A percentile compares a stretch with the other conserved stretches of the same genome.
Conservation (phyloP, 2,113 vertebrate genomes). For the Urocynchramus pylzowi region DNA sequence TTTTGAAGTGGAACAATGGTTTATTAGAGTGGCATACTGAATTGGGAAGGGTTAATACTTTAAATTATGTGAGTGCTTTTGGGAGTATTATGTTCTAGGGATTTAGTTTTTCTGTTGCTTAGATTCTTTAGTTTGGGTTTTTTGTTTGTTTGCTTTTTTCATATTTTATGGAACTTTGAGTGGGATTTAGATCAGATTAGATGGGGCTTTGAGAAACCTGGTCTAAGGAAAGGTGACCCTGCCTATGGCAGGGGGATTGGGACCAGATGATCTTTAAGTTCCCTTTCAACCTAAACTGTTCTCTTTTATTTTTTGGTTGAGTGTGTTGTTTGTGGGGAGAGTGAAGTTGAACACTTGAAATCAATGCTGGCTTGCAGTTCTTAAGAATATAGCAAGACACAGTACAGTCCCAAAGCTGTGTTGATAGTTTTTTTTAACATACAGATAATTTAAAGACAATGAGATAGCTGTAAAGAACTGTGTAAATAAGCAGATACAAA, state of each 20-base stretch:
- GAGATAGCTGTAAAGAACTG: neutral
- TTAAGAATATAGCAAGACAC: neutral
- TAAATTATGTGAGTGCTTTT: neutral
- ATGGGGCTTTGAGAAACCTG: neutral
- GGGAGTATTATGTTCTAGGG: rapidly evolving
- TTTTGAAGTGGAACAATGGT: neutral
- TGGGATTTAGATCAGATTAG: neutral
- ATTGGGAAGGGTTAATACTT: neutral
- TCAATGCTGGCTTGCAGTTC: neutral
- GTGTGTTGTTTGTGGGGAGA: neutral
- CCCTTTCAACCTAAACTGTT: neutral
- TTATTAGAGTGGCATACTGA: neutral
- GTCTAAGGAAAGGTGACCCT: neutral
- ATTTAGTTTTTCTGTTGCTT: neutral
- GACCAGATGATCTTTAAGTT: neutral
- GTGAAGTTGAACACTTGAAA: neutral
- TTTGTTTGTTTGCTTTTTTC: neutral
- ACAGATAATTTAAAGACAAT: neutral
- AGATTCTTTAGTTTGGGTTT: neutral
- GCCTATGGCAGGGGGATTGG: neutral
- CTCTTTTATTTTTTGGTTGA: neutral
- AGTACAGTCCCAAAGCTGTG: neutral
- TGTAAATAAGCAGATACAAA: neutral
- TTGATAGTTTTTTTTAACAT: neutral
- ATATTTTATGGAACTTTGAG: neutral